Percentiles rank a stretch among this genome's conserved stretches.
Conservation (phyloP, 2,888 invertebrate genomes). For the Tryphoninae sp. region DNA sequence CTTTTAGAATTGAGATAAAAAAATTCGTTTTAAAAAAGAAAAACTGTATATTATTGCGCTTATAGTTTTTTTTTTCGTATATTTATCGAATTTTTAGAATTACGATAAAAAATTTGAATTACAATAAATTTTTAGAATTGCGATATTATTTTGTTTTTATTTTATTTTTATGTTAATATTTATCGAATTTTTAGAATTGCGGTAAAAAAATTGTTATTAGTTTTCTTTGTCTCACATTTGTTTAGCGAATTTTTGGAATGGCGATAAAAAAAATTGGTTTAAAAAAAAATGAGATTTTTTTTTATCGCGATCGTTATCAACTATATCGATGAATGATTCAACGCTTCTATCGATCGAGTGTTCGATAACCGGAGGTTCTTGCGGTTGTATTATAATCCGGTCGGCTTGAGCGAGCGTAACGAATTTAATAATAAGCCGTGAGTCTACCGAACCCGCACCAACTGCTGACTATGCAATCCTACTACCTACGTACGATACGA, state of each 20-base stretch:
- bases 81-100: too few species aligned
- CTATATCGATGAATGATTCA: background rate
- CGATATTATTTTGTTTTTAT: too few species aligned
- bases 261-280: background rate
- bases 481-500: background rate
- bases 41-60: too few species aligned
- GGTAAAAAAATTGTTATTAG: too few species aligned
- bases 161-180: too few species aligned
- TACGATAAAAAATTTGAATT: too few species aligned
- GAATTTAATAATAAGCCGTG: slow-evolving; percentile 1
- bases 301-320: background rate
- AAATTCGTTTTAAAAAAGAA: too few species aligned
- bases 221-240: too few species aligned
- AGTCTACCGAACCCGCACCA: background rate
- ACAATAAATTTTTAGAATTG: too few species aligned
- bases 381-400: slow-evolving; percentile 5
- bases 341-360: slow-evolving; percentile 2
- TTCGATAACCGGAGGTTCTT: background rate
- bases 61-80: too few species aligned
- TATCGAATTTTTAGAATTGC: too few species aligned
- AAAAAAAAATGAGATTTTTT: background rate
- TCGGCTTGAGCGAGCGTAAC: background rate
- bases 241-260: background rate
- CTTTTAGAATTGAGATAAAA: too few species aligned
- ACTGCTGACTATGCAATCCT: background rate